Percentiles rank a stretch among this genome's conserved stretches.
Evolutionary conservation across 1,140 invertebrate genomes (phyloP).

Genomic region (Aplysia californica): DNA sequence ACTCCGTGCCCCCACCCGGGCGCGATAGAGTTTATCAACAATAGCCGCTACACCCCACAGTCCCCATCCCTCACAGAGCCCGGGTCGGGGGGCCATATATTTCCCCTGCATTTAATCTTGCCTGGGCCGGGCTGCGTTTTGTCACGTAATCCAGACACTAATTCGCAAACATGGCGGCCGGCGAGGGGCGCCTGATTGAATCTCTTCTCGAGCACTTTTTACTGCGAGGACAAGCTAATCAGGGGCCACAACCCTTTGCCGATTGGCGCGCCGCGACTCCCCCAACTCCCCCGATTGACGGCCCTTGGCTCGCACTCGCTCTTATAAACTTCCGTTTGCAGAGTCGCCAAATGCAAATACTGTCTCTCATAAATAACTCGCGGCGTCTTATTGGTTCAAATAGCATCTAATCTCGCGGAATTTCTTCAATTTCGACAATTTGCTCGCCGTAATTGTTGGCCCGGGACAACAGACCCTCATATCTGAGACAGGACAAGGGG

Average conservation of each 20-base stretch:
- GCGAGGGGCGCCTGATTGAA: not conserved
- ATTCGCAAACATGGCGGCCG: not conserved
- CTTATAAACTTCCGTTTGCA: constrained; percentile 12
- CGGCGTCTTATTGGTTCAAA: constrained; percentile 25
- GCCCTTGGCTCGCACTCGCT: not conserved
- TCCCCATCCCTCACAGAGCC: too few relatives aligned
- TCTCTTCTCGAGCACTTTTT: constrained; percentile 3
- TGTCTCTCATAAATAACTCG: constrained; percentile 28
- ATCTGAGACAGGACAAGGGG: constrained; percentile 2
- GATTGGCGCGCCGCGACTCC: constrained; percentile 12
- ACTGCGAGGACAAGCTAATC: constrained; percentile 5
- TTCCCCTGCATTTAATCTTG: constrained; percentile 5
- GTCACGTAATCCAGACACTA: constrained; percentile 7
- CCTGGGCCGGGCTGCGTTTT: not conserved
- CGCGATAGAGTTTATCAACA: too few relatives aligned
- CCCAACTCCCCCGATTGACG: not conserved
- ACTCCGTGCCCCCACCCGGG: too few relatives aligned
- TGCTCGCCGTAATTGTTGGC: constrained; percentile 26
- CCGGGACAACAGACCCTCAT: constrained; percentile 16
- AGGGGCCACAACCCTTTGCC: constrained; percentile 1
- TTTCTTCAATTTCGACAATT: constrained; percentile 29
- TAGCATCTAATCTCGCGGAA: constrained; percentile 23
- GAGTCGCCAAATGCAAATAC: not conserved
- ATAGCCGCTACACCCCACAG: too few relatives aligned
- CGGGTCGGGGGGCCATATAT: not conserved